phyloP scores from a whole-genome alignment of 2,113 vertebrate species.

The Noturus placidus region DNA sequence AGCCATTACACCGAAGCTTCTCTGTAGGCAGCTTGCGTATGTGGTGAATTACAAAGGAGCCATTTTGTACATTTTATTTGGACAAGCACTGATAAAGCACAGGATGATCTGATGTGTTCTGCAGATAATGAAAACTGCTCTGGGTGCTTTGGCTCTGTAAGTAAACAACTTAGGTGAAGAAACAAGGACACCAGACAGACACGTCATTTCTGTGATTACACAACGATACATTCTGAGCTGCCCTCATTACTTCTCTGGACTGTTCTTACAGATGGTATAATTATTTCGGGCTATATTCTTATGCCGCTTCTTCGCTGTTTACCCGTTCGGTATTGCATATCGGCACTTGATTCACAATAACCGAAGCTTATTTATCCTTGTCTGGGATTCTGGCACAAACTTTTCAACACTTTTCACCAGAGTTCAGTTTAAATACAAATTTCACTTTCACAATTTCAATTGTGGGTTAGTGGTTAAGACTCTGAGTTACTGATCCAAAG shows the following conservation, averaged over 20 bases:
- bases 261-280: not conserved
- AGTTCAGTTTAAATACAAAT: not conserved
- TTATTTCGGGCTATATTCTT: not conserved
- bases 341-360: not conserved
- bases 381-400: not conserved
- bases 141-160: not conserved
- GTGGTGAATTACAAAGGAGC: conserved; percentile 56
- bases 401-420: no score
- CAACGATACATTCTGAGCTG: not conserved
- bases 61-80: conserved; percentile 31
- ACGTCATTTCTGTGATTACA: not conserved
- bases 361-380: not conserved
- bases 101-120: conserved; percentile 20
- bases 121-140: conserved; percentile 1
- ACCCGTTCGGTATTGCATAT: not conserved
- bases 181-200: conserved; percentile 18
- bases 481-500: no score
- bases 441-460: not conserved
- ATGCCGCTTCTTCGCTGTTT: not conserved
- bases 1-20: conserved; percentile 61
- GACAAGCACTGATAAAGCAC: not conserved
- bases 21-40: conserved; percentile 57
- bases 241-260: not conserved
- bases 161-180: conserved; percentile 33
- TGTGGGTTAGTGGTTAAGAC: no score